Evolutionary conservation across 2,888 invertebrate species (phyloP), one percentile per base, ranked within the genome.

Genomic region (Lottia scabra): DNA sequence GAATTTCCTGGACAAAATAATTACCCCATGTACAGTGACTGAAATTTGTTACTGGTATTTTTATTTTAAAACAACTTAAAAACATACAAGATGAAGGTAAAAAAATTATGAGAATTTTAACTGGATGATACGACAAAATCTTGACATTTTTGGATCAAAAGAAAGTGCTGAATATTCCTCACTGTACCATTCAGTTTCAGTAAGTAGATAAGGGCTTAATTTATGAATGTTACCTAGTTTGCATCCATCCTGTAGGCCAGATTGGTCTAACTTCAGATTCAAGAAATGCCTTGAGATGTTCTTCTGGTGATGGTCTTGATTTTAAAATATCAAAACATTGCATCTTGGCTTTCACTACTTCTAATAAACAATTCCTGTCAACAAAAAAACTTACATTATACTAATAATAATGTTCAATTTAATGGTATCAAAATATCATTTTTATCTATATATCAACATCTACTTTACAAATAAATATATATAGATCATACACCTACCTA

Each of bases 231-330:
- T 75, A 81, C 81, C 87, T 82, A 85, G 92, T 91, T 76, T 92
- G 90, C 85, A 94, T 93, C 91, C 93, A 94, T 23, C 93, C 94
- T 65, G 90, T 87, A 4, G 93, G 94, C 93, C 94, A 94, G 45
- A 94, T 88, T 45, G 92, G 91, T 87, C 93, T 90, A n/a, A 93
- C 92, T 72, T 93, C 91, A 56, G 87, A 85, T 68, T 92, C 92
- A 63, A 94, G 90, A 84, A 93, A 92, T 0, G 88, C 82, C 62
- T 90, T 91, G 1, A 93, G 91, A 70, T 91, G 92, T 46, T 91
- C 91, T 72, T 92, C 92, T 0, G 88, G 83, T 5, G 84, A 78
- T 78, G 86, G 86, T 48, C 84, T 78, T 5, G 80, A 77, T 73
- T 85, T 91, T 30, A 89, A 84, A 76, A 91, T 87, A 68, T 91